Conservation (phyloP, 2,888 invertebrate genomes). For the Micoletzkya japonica region DNA sequence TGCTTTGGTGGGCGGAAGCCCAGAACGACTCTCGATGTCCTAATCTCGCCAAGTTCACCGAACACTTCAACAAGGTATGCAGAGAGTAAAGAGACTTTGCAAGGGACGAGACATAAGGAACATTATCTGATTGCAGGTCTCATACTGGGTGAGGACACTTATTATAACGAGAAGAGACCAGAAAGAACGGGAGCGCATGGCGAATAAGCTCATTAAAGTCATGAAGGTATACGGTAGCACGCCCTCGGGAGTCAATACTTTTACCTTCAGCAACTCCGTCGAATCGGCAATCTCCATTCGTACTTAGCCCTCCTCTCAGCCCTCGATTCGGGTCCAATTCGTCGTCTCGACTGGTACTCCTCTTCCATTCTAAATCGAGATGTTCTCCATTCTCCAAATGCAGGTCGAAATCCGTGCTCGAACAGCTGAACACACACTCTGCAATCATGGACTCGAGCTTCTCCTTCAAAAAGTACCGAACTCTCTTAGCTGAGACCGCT, state of each 20-base stretch:
- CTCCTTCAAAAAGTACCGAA: slow-evolving; percentile 93
- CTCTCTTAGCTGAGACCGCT: slow-evolving; percentile 87
- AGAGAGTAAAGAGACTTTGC: not conserved
- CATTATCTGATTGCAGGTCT: slow-evolving; percentile 39
- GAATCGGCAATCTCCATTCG: slow-evolving; percentile 97
- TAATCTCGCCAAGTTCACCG: slow-evolving; percentile 92
- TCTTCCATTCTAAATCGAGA: not conserved
- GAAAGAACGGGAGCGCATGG: slow-evolving; percentile 89
- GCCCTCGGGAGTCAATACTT: no score
- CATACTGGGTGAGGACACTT: slow-evolving; percentile 79
- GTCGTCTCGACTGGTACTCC: slow-evolving; percentile 77
- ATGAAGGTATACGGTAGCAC: no score
- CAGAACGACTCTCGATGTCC: slow-evolving; percentile 96
- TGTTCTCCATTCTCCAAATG: not conserved
- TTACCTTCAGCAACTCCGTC: slow-evolving; percentile 76
- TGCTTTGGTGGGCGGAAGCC: slow-evolving; percentile 93
- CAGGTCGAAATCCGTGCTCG: slow-evolving; percentile 37
- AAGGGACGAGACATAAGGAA: not conserved
- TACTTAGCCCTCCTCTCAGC: slow-evolving; percentile 94
- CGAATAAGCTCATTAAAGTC: slow-evolving; percentile 82
- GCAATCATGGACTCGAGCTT: slow-evolving; percentile 95
- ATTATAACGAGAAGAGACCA: slow-evolving; percentile 88
- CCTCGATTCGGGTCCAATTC: slow-evolving; percentile 85
- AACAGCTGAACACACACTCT: slow-evolving; percentile 78
- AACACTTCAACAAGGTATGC: slow-evolving; percentile 87